These are phyloP conservation scores for Cherax destructor DNA, from an alignment of 1,140 invertebrate genomes.

Conservation along the genomic window DNA sequence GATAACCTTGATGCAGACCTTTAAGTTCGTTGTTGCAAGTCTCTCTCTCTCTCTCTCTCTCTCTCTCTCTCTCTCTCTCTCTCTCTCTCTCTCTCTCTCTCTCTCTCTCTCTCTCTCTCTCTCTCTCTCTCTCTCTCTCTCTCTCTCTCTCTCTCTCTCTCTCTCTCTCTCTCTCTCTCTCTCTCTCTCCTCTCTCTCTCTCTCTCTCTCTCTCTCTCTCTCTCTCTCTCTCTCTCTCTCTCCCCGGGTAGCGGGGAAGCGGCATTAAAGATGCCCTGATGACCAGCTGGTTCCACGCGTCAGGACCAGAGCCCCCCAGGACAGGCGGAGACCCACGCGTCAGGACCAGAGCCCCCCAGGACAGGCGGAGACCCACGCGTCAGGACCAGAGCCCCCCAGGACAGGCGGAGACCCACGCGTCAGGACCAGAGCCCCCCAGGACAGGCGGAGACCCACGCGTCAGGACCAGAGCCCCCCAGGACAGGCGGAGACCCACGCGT, in stretches of 20 bases:
- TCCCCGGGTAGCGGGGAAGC: neutral
- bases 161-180: neutral
- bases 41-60: neutral
- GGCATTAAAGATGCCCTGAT: neutral
- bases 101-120: conserved; percentile 15
- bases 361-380: too few relatives aligned
- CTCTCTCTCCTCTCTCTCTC: neutral
- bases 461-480: neutral
- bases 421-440: neutral
- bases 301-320: too few relatives aligned
- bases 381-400: too few relatives aligned
- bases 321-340: neutral
- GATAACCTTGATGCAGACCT: too few relatives aligned
- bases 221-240: neutral
- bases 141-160: conserved; percentile 1
- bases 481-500: neutral
- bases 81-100: conserved; percentile 17
- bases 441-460: neutral
- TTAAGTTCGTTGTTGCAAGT: too few relatives aligned
- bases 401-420: neutral
- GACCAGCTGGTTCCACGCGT: neutral
- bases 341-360: neutral
- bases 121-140: conserved; percentile 14
- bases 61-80: neutral
- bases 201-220: neutral